Evolutionary conservation across 1,140 invertebrate species (phyloP).

Genomic region (Brachionus rotundiformis): DNA sequence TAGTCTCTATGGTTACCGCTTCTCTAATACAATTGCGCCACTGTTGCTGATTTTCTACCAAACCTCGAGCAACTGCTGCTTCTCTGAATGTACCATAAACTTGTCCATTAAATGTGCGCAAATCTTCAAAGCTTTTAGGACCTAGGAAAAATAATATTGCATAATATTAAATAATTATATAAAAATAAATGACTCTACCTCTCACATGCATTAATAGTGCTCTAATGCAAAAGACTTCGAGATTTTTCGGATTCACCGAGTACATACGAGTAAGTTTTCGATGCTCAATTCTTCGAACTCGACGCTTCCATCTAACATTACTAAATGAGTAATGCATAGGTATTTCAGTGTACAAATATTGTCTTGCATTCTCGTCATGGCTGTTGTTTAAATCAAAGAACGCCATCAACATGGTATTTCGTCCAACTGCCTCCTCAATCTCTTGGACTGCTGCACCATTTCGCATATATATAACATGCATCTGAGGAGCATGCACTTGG

Average conservation of each 20-base stretch:
- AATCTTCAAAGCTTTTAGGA: not conserved
- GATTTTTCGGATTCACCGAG: not conserved
- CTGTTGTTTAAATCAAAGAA: too few relatives aligned
- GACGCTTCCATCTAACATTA: not conserved
- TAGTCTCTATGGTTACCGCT: not conserved
- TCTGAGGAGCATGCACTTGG: too few relatives aligned
- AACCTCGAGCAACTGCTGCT: too few relatives aligned
- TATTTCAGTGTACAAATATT: not conserved
- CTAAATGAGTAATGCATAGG: not conserved
- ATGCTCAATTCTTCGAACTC: not conserved
- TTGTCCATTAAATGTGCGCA: not conserved
- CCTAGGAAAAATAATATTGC: too few relatives aligned
- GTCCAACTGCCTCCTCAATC: too few relatives aligned
- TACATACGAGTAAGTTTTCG: not conserved
- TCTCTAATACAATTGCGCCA: constrained; percentile 4
- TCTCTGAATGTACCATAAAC: not conserved
- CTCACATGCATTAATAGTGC: not conserved
- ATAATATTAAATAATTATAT: too few relatives aligned
- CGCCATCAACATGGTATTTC: too few relatives aligned
- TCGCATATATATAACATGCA: not conserved
- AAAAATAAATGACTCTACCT: too few relatives aligned
- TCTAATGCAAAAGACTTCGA: not conserved
- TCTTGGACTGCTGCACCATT: too few relatives aligned
- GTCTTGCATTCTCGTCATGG: not conserved
- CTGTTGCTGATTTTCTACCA: not conserved